Evolutionary conservation across 2,797 vertebrate genomes (phyloP).

Genomic region (Eptatretus atami): DNA sequence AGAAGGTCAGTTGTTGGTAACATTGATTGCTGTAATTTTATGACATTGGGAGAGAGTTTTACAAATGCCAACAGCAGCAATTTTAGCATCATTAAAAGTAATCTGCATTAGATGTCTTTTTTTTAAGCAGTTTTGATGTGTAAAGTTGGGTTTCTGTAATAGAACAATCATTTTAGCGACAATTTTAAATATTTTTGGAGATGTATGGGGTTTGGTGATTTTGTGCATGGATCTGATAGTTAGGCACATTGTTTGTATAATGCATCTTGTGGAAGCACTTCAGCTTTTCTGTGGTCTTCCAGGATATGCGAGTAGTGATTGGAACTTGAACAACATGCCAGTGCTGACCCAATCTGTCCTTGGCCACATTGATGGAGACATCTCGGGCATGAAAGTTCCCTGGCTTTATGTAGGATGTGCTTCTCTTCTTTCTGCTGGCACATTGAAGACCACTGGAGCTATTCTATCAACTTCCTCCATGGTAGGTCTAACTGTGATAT

Average conservation of each 20-base stretch:
- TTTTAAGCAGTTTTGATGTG: not conserved
- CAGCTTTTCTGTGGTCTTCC: constrained; percentile 7
- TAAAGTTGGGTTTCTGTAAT: not conserved
- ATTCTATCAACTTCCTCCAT: constrained; percentile 94
- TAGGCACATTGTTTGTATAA: not conserved
- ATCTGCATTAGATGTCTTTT: not conserved
- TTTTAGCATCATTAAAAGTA: not conserved
- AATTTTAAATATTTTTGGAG: not conserved
- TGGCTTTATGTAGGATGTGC: constrained; percentile 99
- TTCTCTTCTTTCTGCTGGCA: constrained; percentile 99
- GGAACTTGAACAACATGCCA: constrained; percentile 98
- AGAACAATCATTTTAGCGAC: not conserved
- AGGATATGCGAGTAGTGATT: constrained; percentile 83
- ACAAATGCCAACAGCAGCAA: not conserved
- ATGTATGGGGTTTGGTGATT: not conserved
- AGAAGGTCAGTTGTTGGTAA: constrained; percentile 28
- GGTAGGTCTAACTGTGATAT: constrained; percentile 21
- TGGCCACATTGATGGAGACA: constrained; percentile 76
- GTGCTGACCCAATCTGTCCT: constrained; percentile 77
- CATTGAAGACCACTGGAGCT: constrained; percentile 98
- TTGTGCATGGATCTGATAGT: not conserved
- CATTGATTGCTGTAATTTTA: not conserved
- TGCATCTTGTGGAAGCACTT: constrained; percentile 5
- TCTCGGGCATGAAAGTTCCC: constrained; percentile 93
- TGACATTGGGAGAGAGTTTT: not conserved